Percentiles rank a stretch among this genome's conserved stretches.
Conservation (phyloP, 2,888 invertebrate genomes). For the Orthosia cruda region DNA sequence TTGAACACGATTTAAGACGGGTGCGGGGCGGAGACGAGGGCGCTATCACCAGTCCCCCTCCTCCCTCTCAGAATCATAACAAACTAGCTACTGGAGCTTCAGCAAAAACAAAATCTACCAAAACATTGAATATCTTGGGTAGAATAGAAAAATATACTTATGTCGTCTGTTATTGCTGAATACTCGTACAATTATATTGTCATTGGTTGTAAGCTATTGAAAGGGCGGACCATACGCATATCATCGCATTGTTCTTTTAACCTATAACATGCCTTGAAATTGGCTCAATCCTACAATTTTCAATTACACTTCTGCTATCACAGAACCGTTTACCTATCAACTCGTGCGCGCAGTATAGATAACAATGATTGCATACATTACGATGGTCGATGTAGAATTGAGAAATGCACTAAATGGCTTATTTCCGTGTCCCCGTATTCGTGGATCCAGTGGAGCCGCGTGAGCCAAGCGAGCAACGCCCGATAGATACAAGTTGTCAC, state of each 20-base stretch:
- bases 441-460: slow-evolving; percentile 56
- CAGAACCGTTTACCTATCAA: slow-evolving; percentile 10
- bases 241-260: not conserved
- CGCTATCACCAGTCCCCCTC: slow-evolving; percentile 75
- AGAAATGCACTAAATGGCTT: slow-evolving; percentile 58
- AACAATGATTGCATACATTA: slow-evolving; percentile 32
- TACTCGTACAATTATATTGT: not conserved
- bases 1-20: slow-evolving; percentile 78
- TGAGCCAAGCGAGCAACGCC: slow-evolving; percentile 70
- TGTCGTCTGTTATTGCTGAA: not conserved
- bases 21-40: slow-evolving; percentile 80
- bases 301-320: slow-evolving; percentile 10
- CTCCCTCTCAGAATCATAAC: slow-evolving; percentile 73
- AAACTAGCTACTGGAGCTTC: slow-evolving; percentile 68
- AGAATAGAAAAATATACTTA: slow-evolving; percentile 5
- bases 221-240: not conserved
- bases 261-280: slow-evolving; percentile 18
- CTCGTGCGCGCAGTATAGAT: slow-evolving; percentile 23
- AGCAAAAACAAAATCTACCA: slow-evolving; percentile 70
- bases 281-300: slow-evolving; percentile 24
- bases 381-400: slow-evolving; percentile 29
- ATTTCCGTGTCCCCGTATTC: slow-evolving; percentile 68
- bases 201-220: not conserved
- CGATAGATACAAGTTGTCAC: slow-evolving; percentile 82
- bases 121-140: slow-evolving; percentile 27